These are phyloP conservation scores for Heliconius hortense DNA, from an alignment of 2,888 invertebrate species.

Conservation along the genomic window DNA sequence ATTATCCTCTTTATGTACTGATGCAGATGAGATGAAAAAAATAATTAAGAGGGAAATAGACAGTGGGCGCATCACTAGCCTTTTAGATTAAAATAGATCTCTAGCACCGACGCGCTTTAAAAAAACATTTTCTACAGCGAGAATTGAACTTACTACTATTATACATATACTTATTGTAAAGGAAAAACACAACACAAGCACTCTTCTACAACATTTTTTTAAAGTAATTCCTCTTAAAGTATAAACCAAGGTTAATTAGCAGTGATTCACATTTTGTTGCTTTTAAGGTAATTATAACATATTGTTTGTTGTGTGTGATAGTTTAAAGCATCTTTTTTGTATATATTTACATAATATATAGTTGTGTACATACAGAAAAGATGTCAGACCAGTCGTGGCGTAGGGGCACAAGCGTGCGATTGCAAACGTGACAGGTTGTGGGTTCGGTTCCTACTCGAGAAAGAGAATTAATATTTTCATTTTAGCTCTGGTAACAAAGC, in stretches of 20 bases:
- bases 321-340: neutral
- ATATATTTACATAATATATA: neutral
- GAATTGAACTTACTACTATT: neutral
- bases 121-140: neutral
- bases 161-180: neutral
- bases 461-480: too few species aligned
- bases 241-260: slow-evolving; percentile 6
- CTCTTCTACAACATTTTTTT: neutral
- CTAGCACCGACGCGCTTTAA: too few species aligned
- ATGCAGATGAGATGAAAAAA: too few species aligned
- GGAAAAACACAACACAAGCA: neutral
- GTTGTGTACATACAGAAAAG: neutral
- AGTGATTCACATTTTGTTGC: neutral
- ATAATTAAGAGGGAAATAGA: too few species aligned
- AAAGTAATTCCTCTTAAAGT: neutral
- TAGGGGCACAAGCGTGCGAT: too few species aligned
- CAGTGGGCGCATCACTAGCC: too few species aligned
- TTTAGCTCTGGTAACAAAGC: too few species aligned
- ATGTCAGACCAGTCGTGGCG: neutral
- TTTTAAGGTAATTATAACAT: neutral
- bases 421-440: too few species aligned
- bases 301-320: neutral
- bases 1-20: too few species aligned
- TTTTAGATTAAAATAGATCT: too few species aligned
- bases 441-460: too few species aligned